Percentiles rank a stretch among this genome's conserved stretches.
Conservation (phyloP, 2,888 invertebrate species). For the Augochlorella aurata region DNA sequence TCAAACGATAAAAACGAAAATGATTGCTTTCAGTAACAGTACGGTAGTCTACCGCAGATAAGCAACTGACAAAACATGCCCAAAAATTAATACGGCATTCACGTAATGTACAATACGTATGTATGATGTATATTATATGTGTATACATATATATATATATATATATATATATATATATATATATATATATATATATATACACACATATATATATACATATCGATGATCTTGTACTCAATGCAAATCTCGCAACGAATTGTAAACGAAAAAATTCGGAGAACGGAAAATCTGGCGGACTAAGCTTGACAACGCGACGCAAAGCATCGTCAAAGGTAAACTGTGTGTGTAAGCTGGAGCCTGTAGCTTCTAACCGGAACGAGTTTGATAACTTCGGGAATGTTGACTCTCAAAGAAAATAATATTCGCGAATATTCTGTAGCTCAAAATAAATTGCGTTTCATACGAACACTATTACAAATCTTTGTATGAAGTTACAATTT, state of each 20-base stretch:
- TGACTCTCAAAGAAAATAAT: neutral
- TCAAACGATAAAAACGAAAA: constrained; percentile 20
- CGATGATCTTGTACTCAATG: constrained; percentile 49
- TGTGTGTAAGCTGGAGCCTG: neutral
- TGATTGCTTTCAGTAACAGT: constrained; percentile 50
- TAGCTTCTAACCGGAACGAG: neutral
- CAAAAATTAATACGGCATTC: constrained; percentile 80
- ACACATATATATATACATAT: constrained; percentile 27
- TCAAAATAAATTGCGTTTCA: neutral
- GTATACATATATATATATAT: neutral
- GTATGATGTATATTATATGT: constrained; percentile 43
- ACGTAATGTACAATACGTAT: constrained; percentile 63
- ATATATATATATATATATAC: constrained; percentile 20
- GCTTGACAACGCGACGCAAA: constrained; percentile 28
- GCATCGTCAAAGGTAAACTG: constrained; percentile 2
- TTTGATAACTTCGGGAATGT: neutral
- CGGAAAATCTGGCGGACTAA: constrained; percentile 33
- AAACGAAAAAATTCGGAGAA: constrained; percentile 43
- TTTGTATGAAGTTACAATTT: neutral
- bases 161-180: constrained; percentile 4
- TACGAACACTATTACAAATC: neutral
- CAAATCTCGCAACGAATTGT: constrained; percentile 49
- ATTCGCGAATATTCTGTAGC: neutral
- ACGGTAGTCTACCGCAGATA: constrained; percentile 74
- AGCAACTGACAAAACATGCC: constrained; percentile 80